Base-by-base conservation (phyloP, 2,888 invertebrate genomes). In the Cyaniris semiargus region DNA sequence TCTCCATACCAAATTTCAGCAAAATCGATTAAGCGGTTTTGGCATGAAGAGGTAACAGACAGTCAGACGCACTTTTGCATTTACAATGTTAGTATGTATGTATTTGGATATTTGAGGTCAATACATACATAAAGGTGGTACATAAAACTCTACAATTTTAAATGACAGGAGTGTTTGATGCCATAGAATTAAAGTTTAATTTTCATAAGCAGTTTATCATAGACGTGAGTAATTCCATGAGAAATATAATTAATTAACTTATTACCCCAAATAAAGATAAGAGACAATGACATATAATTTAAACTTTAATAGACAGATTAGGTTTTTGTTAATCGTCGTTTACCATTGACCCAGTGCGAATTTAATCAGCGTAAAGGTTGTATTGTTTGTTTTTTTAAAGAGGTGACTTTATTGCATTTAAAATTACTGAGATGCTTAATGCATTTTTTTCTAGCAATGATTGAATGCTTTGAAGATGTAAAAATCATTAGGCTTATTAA, bases 301-400 rank as follows among this genome's bases (percentile, higher is more conserved):
- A 13, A 60, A 84, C 80, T 72, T 72, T 48, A 74, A 74, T 48
- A 53, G 48, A 38, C 34, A n/a, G 56, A 75, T 75, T 44, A 38
- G 31, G 15, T 60, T 66, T 87, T 89, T 85, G 82, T 83, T 83
- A 79, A 79, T 76, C 77, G 77, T 21, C 18, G 18, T 81, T 86
- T 85, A 90, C 86, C 91, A 91, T 91, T 91, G 91, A 89, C 89
- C 89, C 83, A 86, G 79, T 82, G 86, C 86, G 90, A 90, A 90
- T 89, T 87, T 87, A 87, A 90, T 90, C 88, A 89, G 84, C 83
- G 82, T 82, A 83, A 84, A 88, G 87, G 87, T 82, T 87, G 83
- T 81, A 56, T 70, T 77, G 83, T 60, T 76, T 76, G 31, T 71
- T 76, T 34, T 76, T 13, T 66, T 66, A 15, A 15, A 31, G 4